Percentiles rank a stretch among this genome's conserved stretches.
Evolutionary conservation across 2,888 invertebrate species (phyloP).

Genomic region (Notocelia uddmanniana): DNA sequence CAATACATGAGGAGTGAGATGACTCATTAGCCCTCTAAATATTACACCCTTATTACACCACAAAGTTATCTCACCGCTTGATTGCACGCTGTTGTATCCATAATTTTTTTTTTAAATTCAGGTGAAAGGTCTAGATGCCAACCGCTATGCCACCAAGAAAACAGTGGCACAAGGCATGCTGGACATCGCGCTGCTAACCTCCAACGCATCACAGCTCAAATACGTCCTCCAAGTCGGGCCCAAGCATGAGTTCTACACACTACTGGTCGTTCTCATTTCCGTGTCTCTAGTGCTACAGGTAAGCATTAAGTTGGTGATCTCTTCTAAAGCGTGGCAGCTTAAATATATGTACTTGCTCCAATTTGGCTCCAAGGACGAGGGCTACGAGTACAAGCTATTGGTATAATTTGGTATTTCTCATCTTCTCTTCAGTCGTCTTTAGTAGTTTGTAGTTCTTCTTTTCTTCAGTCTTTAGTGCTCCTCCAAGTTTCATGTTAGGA

Average conservation of each 20-base stretch:
- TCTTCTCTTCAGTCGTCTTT: no score
- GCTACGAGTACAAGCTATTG: neutral
- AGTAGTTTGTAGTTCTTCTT: no score
- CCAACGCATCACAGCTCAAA: slow-evolving; percentile 95
- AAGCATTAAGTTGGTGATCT: slow-evolving; percentile 50
- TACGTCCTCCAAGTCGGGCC: slow-evolving; percentile 94
- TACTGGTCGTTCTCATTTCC: slow-evolving; percentile 92
- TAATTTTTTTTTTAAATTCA: slow-evolving; percentile 56
- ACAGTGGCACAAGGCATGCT: slow-evolving; percentile 96
- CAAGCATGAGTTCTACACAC: slow-evolving; percentile 93
- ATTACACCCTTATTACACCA: no score
- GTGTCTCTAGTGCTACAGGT: slow-evolving; percentile 95
- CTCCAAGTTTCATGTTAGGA: neutral
- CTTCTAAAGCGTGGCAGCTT: neutral
- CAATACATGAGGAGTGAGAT: no score
- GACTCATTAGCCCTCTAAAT: neutral
- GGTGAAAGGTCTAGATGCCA: slow-evolving; percentile 92
- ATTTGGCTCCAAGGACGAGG: neutral
- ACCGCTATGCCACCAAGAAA: slow-evolving; percentile 96
- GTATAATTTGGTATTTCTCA: no score
- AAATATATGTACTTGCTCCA: no score
- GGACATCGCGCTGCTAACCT: slow-evolving; percentile 94
- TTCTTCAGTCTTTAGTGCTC: neutral
- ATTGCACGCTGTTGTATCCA: neutral
- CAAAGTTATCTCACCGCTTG: neutral